Percentiles rank a stretch among this genome's conserved stretches.
These are phyloP conservation scores for Endotricha flammealis DNA, from an alignment of 2,888 invertebrate species.

Conservation along the genomic window DNA sequence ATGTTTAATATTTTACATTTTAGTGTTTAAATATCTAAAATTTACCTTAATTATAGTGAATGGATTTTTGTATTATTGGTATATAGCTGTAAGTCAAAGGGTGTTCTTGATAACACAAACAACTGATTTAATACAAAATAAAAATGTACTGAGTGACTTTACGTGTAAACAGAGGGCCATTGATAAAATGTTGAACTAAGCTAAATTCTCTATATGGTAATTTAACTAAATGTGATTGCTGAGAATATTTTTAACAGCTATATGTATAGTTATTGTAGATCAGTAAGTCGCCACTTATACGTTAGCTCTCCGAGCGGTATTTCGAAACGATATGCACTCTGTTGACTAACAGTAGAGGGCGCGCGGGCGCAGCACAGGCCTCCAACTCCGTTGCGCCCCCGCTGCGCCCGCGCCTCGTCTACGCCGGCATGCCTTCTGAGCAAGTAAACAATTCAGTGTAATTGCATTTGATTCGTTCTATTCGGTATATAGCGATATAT, in stretches of 20 bases:
- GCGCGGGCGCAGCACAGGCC: conserved; percentile 5
- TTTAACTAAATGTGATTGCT: conserved; percentile 75
- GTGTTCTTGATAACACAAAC: conserved; percentile 74
- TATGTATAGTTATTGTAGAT: conserved; percentile 67
- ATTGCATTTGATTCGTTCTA: conserved; percentile 50
- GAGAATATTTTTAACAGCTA: conserved; percentile 74
- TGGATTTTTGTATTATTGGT: conserved; percentile 78
- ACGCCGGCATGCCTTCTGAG: conserved; percentile 27
- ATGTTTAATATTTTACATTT: conserved; percentile 78
- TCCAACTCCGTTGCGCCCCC: conserved; percentile 7
- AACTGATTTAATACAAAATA: conserved; percentile 74
- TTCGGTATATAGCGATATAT: conserved; percentile 37
- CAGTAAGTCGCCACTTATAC: conserved; percentile 53
- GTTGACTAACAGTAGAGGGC: conserved; percentile 6
- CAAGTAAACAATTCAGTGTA: conserved; percentile 34
- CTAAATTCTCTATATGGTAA: conserved; percentile 76
- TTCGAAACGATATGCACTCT: conserved; percentile 13
- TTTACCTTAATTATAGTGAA: conserved; percentile 78
- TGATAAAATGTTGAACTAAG: conserved; percentile 76
- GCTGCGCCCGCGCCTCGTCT: conserved; percentile 9
- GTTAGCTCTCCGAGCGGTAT: conserved; percentile 36
- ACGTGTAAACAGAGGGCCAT: conserved; percentile 78
- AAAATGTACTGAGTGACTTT: conserved; percentile 77
- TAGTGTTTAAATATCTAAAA: conserved; percentile 78
- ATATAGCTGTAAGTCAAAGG: conserved; percentile 75